A percentile compares a stretch with the other conserved stretches of the same genome.
Evolutionary conservation across 2,888 invertebrate species (phyloP).

Genomic region (Gerris lacustris): DNA sequence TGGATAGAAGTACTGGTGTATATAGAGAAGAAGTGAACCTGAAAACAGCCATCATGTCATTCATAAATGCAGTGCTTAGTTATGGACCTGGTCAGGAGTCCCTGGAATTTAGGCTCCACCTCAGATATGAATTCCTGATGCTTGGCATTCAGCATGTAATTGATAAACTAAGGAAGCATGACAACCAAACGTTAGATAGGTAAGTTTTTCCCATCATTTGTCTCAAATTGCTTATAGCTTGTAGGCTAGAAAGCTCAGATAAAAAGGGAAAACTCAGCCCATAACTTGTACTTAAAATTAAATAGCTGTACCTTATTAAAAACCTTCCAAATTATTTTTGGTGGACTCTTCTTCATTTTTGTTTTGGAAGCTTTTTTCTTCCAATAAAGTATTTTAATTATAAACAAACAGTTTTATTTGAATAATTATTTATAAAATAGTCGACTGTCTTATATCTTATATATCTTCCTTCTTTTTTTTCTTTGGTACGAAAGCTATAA

Average conservation of each 20-base stretch:
- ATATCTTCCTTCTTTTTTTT: too few relatives aligned
- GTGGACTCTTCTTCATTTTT: too few relatives aligned
- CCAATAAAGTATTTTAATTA: too few relatives aligned
- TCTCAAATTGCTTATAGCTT: too few relatives aligned
- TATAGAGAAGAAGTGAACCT: constrained; percentile 85
- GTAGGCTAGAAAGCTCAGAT: too few relatives aligned
- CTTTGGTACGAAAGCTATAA: too few relatives aligned
- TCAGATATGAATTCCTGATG: constrained; percentile 92
- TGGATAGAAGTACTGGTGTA: constrained; percentile 79
- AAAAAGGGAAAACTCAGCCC: too few relatives aligned
- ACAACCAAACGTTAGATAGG: constrained; percentile 82
- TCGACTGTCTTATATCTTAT: too few relatives aligned
- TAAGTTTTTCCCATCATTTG: constrained; percentile 29
- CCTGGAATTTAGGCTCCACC: constrained; percentile 84
- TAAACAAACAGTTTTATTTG: too few relatives aligned
- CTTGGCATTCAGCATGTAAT: constrained; percentile 92
- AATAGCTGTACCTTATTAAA: neutral
- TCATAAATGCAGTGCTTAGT: constrained; percentile 89
- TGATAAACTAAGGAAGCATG: constrained; percentile 80
- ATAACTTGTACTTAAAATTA: too few relatives aligned
- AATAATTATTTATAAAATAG: too few relatives aligned
- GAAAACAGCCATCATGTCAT: constrained; percentile 96
- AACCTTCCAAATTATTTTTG: neutral
- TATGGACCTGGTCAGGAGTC: constrained; percentile 94
- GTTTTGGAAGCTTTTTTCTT: too few relatives aligned